Conservation (phyloP, 2,888 invertebrate species). For the Pecten maximus region DNA sequence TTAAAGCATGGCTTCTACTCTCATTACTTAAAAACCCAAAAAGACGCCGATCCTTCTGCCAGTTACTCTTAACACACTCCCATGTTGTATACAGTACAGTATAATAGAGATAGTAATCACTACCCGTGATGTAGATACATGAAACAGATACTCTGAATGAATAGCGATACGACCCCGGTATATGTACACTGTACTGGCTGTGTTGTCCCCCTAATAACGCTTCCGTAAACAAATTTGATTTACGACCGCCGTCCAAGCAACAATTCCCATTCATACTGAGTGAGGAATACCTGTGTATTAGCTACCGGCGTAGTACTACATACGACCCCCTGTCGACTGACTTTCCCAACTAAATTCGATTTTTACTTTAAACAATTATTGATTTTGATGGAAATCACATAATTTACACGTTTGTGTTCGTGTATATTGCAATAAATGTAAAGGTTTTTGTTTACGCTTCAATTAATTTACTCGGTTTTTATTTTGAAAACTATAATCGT, state of each 20-base stretch:
- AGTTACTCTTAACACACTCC: neutral
- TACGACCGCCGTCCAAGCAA: neutral
- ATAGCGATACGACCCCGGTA: neutral
- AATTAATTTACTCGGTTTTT: too few relatives aligned
- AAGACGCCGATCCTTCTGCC: neutral
- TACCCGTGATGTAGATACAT: neutral
- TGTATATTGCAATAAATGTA: too few relatives aligned
- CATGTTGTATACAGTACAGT: neutral
- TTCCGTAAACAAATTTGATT: constrained; percentile 30
- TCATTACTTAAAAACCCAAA: too few relatives aligned
- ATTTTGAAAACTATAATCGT: too few relatives aligned
- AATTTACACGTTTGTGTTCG: too few relatives aligned
- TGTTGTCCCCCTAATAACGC: neutral
- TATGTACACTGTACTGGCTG: neutral
- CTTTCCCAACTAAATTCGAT: neutral
- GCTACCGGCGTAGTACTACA: neutral
- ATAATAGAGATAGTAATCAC: neutral
- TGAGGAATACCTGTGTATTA: neutral
- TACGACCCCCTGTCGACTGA: neutral
- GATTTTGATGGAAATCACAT: too few relatives aligned
- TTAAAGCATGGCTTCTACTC: too few relatives aligned
- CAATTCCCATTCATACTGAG: neutral
- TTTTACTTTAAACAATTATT: neutral
- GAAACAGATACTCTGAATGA: neutral
- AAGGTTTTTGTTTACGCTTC: too few relatives aligned